Evolutionary conservation across 2,888 invertebrate genomes (phyloP).

Genomic region (Thalpophila matura): DNA sequence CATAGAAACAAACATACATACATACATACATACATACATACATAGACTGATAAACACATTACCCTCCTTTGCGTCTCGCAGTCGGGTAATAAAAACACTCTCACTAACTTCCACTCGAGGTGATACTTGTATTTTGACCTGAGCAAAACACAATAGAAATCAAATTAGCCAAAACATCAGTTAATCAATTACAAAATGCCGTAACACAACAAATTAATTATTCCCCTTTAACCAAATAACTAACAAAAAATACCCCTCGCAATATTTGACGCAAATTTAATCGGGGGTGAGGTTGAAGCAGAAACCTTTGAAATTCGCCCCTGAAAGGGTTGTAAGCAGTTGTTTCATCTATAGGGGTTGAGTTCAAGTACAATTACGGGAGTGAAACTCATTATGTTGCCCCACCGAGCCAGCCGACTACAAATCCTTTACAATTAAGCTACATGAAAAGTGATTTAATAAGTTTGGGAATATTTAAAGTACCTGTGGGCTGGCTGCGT

Average conservation of each 20-base stretch:
- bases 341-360: constrained; percentile 59
- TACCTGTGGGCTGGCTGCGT: constrained; percentile 14
- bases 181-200: constrained; percentile 20
- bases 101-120: too few relatives aligned
- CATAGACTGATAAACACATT: too few relatives aligned
- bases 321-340: constrained; percentile 58
- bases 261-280: constrained; percentile 60
- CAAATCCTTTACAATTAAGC: constrained; percentile 56
- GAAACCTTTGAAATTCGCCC: constrained; percentile 58
- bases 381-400: constrained; percentile 56
- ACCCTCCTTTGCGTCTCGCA: too few relatives aligned
- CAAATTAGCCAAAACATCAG: constrained; percentile 7
- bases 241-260: constrained; percentile 47
- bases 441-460: constrained; percentile 54
- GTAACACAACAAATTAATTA: constrained; percentile 42
- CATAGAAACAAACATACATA: too few relatives aligned
- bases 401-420: constrained; percentile 43
- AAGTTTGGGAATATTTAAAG: constrained; percentile 48
- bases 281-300: constrained; percentile 40
- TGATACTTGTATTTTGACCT: too few relatives aligned
- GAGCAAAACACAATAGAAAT: constrained; percentile 6
- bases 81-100: too few relatives aligned
- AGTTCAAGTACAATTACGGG: constrained; percentile 56
- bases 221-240: constrained; percentile 26
- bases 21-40: too few relatives aligned